These are phyloP conservation scores for Empidonax traillii DNA, from an alignment of 2,113 vertebrate species.

Conservation along the genomic window DNA sequence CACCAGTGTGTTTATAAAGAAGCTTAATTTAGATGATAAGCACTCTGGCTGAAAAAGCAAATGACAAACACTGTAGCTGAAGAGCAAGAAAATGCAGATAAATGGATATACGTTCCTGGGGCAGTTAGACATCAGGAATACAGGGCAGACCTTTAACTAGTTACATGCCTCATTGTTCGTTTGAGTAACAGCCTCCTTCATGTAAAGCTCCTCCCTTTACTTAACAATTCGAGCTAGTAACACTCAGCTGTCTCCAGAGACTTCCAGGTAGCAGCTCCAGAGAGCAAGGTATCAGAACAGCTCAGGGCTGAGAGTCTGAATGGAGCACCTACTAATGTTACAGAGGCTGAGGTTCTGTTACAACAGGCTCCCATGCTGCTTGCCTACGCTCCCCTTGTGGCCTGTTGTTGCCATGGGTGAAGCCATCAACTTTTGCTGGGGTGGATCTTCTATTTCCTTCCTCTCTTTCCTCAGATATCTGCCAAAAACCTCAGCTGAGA, in stretches of 20 bases:
- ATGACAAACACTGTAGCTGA: background rate
- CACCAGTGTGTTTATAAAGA: background rate
- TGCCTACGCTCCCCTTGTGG: background rate
- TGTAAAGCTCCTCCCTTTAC: background rate
- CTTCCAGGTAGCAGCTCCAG: background rate
- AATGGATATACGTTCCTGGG: background rate
- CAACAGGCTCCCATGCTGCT: background rate
- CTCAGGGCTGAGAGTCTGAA: background rate
- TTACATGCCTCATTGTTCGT: background rate
- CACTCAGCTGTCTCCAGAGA: background rate
- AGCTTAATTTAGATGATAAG: background rate
- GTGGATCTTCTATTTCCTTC: conserved; percentile 54
- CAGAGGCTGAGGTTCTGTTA: background rate
- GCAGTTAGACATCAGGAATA: background rate
- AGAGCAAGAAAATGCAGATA: background rate
- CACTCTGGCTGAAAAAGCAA: background rate
- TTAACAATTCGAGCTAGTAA: background rate
- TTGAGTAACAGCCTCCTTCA: background rate
- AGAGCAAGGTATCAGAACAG: background rate
- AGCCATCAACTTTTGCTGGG: conserved; percentile 16
- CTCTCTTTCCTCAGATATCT: conserved; percentile 38
- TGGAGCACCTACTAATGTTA: background rate
- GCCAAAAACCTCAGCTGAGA: conserved; percentile 31
- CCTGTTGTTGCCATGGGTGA: conserved; percentile 26
- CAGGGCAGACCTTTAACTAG: background rate